phyloP scores from a whole-genome alignment of 2,113 vertebrate genomes.

The Suncus etruscus region DNA sequence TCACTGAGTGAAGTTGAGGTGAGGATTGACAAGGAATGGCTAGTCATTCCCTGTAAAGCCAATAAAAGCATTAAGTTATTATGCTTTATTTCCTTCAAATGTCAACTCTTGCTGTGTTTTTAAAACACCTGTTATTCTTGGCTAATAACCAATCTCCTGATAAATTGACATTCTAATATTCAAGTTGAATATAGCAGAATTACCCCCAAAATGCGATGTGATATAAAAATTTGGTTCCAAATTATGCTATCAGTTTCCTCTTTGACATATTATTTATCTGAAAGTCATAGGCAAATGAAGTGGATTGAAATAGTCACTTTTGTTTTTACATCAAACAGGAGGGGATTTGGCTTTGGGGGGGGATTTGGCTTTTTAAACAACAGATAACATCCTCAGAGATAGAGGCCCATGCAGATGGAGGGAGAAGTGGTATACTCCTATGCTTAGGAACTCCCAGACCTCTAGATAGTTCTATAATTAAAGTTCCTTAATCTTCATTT shows the following conservation, averaged over 20 bases:
- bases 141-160: constrained; percentile 89
- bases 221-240: constrained; percentile 79
- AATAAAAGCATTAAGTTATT: constrained; percentile 86
- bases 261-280: constrained; percentile 54
- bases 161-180: constrained; percentile 88
- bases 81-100: constrained; percentile 86
- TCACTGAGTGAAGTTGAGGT: constrained; percentile 83
- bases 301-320: background rate
- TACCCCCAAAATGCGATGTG: constrained; percentile 81
- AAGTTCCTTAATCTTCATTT: background rate
- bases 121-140: constrained; percentile 88
- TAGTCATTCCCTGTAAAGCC: constrained; percentile 86
- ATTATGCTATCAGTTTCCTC: constrained; percentile 75
- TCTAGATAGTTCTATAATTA: background rate
- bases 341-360: background rate
- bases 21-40: constrained; percentile 86
- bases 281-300: constrained; percentile 43
- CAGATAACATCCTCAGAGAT: background rate
- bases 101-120: constrained; percentile 85
- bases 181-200: constrained; percentile 86
- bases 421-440: background rate
- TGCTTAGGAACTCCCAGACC: background rate
- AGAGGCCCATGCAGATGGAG: too few relatives aligned
- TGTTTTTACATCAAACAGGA: background rate
- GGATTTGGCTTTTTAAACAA: background rate